Evolutionary conservation across 1,140 invertebrate species (phyloP).

Genomic region (Leucophenga varia): DNA sequence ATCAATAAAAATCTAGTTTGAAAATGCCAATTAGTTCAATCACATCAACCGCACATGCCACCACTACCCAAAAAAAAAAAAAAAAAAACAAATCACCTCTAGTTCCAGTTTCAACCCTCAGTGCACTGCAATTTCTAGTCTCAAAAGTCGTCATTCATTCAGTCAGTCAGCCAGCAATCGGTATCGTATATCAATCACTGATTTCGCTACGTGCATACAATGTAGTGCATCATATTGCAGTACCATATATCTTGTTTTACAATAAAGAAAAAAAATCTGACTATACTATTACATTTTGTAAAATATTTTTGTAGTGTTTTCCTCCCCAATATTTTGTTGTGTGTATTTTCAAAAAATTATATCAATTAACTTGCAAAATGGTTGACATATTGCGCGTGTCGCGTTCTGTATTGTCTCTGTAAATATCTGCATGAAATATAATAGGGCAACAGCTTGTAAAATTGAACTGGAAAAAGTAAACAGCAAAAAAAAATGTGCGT

Average conservation of each 20-base stretch:
- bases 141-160: too few relatives aligned
- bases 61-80: conserved; percentile 17
- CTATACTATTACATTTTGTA: background rate
- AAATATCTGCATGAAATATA: conserved; percentile 4
- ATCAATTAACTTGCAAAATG: conserved; percentile 24
- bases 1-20: too few relatives aligned
- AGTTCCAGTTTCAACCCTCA: conserved; percentile 9
- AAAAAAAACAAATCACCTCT: conserved; percentile 7
- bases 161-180: too few relatives aligned
- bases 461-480: too few relatives aligned
- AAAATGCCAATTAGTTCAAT: conserved; percentile 53
- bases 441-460: conserved; percentile 11
- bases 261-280: conserved; percentile 13
- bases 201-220: conserved; percentile 7
- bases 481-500: background rate
- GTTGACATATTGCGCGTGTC: background rate
- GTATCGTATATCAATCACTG: conserved; percentile 23
- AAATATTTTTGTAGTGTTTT: background rate
- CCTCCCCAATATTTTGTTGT: too few relatives aligned
- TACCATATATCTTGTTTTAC: background rate
- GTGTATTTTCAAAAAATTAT: conserved; percentile 20
- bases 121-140: background rate
- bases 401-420: background rate
- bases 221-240: background rate
- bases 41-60: conserved; percentile 32